Base-by-base conservation (phyloP, 92 coral and sea anemone genomes). In the Porites divaricata region DNA sequence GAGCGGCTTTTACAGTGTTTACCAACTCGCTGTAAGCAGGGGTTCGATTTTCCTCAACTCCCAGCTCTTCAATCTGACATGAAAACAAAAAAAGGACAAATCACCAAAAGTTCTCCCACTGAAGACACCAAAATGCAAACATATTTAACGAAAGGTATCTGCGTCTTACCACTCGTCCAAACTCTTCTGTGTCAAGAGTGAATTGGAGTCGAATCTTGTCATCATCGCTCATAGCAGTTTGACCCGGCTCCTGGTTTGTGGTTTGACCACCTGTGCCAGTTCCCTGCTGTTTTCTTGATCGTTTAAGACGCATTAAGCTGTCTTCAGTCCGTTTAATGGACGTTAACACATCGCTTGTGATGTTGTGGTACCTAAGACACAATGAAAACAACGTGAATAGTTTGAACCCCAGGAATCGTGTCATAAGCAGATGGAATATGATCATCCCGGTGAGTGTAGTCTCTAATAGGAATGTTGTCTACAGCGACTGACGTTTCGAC, bases 261-360 rank as follows among this genome's bases (percentile, higher is more conserved):
- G 91, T 51, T 63, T 89, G 85, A 20, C 87, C 23, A 49, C 87
- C 87, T 69, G 77, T 54, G 0, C 86, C 92, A 16, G 91, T 81
- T 76, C 86, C 97, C 15, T 85, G 92, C 63, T 92, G 92, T 76
- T 97, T 97, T 70, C 96, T 90, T 51, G 98, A 91, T 73, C 97
- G 92, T 78, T 97, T 97, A 10, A 97, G 92, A 63, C 99, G 89
- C 86, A 97, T 80, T 66, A 97, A 77, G 66, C 99, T 97, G 91
- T 97, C 99, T 79, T 97, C 99, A 56, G 99, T 95, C 61, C 90
- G 90, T 83, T 97, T 97, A 45, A 97, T 97, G 50, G 99, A 97
- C 54, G 99, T 97, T 9, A 97, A 69, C 25, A 97, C 99, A 75
- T 97, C 99, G 2, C 97, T 87, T 12, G 99, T 97, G 20, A 97